Evolutionary conservation across 2,888 invertebrate genomes (phyloP), one percentile per base, ranked within the genome.

Genomic region (Elmis aenea): DNA sequence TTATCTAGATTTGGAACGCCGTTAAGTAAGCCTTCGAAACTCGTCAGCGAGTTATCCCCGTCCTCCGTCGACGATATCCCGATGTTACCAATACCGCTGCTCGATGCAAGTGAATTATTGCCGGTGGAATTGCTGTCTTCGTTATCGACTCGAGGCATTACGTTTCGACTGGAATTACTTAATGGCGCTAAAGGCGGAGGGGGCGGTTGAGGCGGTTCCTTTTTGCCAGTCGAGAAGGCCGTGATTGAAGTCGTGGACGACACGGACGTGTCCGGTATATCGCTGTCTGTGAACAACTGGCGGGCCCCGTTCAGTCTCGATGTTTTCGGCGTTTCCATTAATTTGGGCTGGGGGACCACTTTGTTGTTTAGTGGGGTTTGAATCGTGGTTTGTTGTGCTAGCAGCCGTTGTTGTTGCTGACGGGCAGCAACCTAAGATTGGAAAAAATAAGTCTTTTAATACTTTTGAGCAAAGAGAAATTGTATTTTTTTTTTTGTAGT

Each of bases 371-470:
- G 33, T 35, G 60, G 61, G 12, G 55, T 58, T 24, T 61, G 62
- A 10, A 54, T 61, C 42, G 64, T 58, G 38, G 69, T 62, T 50
- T 75, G 75, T 50, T 75, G 75, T 25, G 73, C 69, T 26, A 76
- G 59, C 37, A 78, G 73, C 49, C 75, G 70, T 54, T 77, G 72
- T 54, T 76, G 75, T 52, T 80, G 77, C 55, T 83, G 83, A 1
- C 83, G 73, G 52, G 83, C 83, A 1, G 77, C 78, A 39, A 81
- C 80, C 81, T 81, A 56, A 15, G 41, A 26, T 13, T 27, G n/a
- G 14, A 8, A 21, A 26, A 22, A 11, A 30, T 18, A 26, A 32
- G 26, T 9, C n/a, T n/a, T n/a, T n/a, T n/a, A n/a, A n/a, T n/a
- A n/a, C n/a, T n/a, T n/a, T n/a, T n/a, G n/a, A n/a, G 1, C 23